Conservation (phyloP, 2,888 invertebrate species). For the Blastobasis lacticolella region DNA sequence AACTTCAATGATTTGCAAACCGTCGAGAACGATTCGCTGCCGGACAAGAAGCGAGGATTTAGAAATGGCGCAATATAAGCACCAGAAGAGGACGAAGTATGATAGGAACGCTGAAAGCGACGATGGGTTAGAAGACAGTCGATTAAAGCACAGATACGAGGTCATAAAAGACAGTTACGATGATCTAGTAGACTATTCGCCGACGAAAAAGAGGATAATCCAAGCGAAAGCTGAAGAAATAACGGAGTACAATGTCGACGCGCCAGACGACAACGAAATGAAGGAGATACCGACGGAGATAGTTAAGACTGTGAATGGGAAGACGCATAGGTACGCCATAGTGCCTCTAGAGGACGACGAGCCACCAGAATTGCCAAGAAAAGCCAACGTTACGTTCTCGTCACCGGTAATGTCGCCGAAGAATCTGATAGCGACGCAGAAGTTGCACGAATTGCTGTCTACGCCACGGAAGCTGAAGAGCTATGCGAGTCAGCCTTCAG, state of each 20-base stretch:
- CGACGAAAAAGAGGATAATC: slow-evolving; percentile 64
- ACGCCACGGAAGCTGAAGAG: slow-evolving; percentile 79
- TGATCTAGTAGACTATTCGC: slow-evolving; percentile 54
- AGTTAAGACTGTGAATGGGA: slow-evolving; percentile 78
- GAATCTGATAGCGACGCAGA: slow-evolving; percentile 82
- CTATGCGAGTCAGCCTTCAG: slow-evolving; percentile 68
- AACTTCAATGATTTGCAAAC: slow-evolving; percentile 67
- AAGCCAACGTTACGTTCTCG: slow-evolving; percentile 54
- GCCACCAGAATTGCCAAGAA: slow-evolving; percentile 29
- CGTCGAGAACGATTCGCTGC: slow-evolving; percentile 47
- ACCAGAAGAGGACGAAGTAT: slow-evolving; percentile 34
- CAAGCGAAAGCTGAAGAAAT: slow-evolving; percentile 60
- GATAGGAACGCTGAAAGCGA: slow-evolving; percentile 50
- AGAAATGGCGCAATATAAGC: slow-evolving; percentile 63
- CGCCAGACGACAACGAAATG: slow-evolving; percentile 63
- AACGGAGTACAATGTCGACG: slow-evolving; percentile 72
- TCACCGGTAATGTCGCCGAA: slow-evolving; percentile 68
- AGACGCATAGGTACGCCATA: slow-evolving; percentile 72
- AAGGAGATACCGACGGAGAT: slow-evolving; percentile 74
- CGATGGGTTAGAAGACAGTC: slow-evolving; percentile 48
- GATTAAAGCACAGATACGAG: slow-evolving; percentile 67
- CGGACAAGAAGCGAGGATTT: slow-evolving; percentile 58
- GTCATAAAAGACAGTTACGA: slow-evolving; percentile 68
- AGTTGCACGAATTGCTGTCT: slow-evolving; percentile 81
- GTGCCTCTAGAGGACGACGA: slow-evolving; percentile 74